Percentiles rank a stretch among this genome's conserved stretches.
These are phyloP conservation scores for Paracyclopina nana DNA, from an alignment of 1,140 invertebrate genomes.

Conservation along the genomic window DNA sequence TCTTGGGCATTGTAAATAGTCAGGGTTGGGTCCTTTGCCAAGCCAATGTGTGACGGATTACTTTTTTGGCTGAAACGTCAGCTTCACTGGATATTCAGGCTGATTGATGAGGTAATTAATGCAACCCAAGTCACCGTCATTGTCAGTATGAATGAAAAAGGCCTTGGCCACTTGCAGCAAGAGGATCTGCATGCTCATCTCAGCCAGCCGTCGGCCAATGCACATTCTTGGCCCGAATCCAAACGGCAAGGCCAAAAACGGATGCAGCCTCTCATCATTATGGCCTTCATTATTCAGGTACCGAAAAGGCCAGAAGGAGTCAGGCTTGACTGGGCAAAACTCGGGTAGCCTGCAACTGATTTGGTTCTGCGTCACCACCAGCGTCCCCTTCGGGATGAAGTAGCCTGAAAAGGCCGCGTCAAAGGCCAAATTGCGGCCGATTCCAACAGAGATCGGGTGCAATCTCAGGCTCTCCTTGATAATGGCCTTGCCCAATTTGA, in stretches of 20 bases:
- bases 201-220: constrained; percentile 63
- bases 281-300: constrained; percentile 55
- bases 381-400: constrained; percentile 60
- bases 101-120: constrained; percentile 52
- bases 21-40: too few species aligned
- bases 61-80: too few species aligned
- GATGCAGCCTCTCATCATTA: constrained; percentile 31
- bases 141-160: constrained; percentile 42
- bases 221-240: constrained; percentile 69
- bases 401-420: constrained; percentile 60
- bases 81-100: constrained; percentile 32
- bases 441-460: constrained; percentile 58
- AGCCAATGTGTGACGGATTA: too few species aligned
- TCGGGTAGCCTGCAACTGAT: constrained; percentile 43
- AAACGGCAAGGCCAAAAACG: constrained; percentile 62
- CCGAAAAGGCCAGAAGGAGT: constrained; percentile 40
- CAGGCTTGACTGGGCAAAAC: too few species aligned
- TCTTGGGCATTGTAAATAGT: too few species aligned
- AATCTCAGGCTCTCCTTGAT: constrained; percentile 63
- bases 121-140: constrained; percentile 37
- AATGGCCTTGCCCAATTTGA: constrained; percentile 50
- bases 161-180: constrained; percentile 41
- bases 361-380: constrained; percentile 71
- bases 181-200: constrained; percentile 48
- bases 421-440: constrained; percentile 50